These are phyloP conservation scores for Buceros bicornis DNA, from an alignment of 2,797 vertebrate species.

Conservation along the genomic window DNA sequence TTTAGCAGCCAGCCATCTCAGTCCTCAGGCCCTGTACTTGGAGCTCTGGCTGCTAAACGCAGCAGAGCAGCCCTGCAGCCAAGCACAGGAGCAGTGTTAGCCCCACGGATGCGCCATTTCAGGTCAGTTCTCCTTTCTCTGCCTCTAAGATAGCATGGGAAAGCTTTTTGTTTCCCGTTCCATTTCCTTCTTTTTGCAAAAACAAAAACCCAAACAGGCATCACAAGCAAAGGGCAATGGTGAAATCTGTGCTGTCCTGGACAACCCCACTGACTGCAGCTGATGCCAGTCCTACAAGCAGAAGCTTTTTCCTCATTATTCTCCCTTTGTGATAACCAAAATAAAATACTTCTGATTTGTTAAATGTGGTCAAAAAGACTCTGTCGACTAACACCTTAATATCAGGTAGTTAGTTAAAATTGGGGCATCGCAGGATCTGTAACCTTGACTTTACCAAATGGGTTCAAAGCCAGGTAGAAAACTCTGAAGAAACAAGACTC, in stretches of 20 bases:
- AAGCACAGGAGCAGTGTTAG: not conserved
- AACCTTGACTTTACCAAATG: not conserved
- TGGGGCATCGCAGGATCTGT: not conserved
- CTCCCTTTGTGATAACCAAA: not conserved
- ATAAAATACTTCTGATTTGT: not conserved
- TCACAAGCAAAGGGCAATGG: not conserved
- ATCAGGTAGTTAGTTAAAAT: not conserved
- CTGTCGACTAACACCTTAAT: not conserved
- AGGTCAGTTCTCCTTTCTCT: constrained; percentile 18
- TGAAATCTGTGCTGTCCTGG: not conserved
- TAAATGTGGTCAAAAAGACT: not conserved
- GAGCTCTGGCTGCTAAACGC: not conserved
- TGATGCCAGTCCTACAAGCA: not conserved
- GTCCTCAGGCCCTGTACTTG: not conserved
- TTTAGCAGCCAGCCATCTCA: fast-evolving
- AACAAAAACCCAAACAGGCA: not conserved
- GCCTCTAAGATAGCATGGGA: not conserved
- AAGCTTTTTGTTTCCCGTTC: constrained; percentile 18
- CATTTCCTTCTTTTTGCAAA: not conserved
- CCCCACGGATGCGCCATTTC: not conserved
- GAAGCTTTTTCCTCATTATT: not conserved
- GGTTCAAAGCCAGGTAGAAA: not conserved
- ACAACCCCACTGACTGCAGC: not conserved
- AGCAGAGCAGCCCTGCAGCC: not conserved
- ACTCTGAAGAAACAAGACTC: not conserved